Evolutionary conservation across 2,888 invertebrate species (phyloP).

Genomic region (Notocelia uddmanniana): DNA sequence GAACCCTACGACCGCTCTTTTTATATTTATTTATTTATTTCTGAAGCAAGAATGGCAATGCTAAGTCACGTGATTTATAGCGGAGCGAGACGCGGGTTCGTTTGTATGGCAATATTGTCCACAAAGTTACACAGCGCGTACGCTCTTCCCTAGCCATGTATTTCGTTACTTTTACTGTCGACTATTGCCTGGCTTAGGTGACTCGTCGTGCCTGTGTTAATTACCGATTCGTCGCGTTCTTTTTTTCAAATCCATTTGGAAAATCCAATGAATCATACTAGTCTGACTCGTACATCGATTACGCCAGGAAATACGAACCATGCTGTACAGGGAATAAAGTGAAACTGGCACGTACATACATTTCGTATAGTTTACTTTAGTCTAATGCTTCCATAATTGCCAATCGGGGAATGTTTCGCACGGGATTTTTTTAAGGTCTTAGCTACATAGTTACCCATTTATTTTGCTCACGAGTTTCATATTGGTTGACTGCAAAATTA

Average conservation of each 20-base stretch:
- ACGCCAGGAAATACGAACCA: slow-evolving; percentile 1
- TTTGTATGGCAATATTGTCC: slow-evolving; percentile 72
- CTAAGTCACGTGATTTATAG: slow-evolving; percentile 75
- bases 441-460: too few species aligned
- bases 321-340: slow-evolving; percentile 45
- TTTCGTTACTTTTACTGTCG: slow-evolving; percentile 67
- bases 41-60: slow-evolving; percentile 69
- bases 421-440: too few species aligned
- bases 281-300: slow-evolving; percentile 35
- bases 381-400: neutral
- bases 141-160: slow-evolving; percentile 57
- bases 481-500: too few species aligned
- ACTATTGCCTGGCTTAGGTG: slow-evolving; percentile 64
- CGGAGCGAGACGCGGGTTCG: slow-evolving; percentile 57
- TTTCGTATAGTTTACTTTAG: neutral
- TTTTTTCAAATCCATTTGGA: slow-evolving; percentile 54
- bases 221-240: slow-evolving; percentile 62
- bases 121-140: slow-evolving; percentile 60
- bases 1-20: slow-evolving; percentile 55
- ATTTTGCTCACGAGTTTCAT: too few species aligned
- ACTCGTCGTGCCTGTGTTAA: slow-evolving; percentile 65
- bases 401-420: too few species aligned
- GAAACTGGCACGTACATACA: neutral
- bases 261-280: slow-evolving; percentile 62
- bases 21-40: slow-evolving; percentile 74